Evolutionary conservation across 2,888 invertebrate species (phyloP).

Genomic region (Agrilus biguttatus): DNA sequence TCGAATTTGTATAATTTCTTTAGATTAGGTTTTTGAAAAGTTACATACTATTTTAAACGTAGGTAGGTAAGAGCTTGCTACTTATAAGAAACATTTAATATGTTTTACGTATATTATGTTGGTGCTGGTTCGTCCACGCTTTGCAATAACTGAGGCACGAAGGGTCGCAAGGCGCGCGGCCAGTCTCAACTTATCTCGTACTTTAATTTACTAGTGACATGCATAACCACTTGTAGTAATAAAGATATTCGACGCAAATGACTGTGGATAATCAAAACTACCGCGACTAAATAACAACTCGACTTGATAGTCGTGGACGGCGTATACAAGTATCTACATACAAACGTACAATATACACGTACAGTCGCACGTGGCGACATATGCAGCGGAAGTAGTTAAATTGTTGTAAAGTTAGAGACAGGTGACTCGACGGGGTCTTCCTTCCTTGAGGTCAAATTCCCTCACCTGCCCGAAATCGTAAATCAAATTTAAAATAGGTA

Average conservation of each 20-base stretch:
- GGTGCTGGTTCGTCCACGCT: too few species aligned
- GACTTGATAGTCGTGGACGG: slow-evolving; percentile 2
- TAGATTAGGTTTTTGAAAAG: too few species aligned
- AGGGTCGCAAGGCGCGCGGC: too few species aligned
- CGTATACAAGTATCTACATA: neutral
- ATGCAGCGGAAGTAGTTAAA: slow-evolving; percentile 18
- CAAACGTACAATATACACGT: neutral
- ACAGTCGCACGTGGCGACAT: slow-evolving; percentile 12
- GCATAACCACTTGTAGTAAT: slow-evolving; percentile 6
- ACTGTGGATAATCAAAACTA: slow-evolving; percentile 5
- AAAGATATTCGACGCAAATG: slow-evolving; percentile 5
- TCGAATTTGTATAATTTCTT: too few species aligned
- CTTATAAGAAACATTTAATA: too few species aligned
- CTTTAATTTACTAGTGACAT: slow-evolving; percentile 1
- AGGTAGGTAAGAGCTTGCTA: too few species aligned
- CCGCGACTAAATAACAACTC: slow-evolving; percentile 4
- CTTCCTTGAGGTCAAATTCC: slow-evolving; percentile 12
- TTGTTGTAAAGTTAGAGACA: slow-evolving; percentile 14
- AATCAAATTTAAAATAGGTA: slow-evolving; percentile 26
- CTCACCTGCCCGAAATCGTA: slow-evolving; percentile 20
- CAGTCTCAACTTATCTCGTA: too few species aligned
- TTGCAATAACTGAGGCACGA: too few species aligned
- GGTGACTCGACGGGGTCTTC: slow-evolving; percentile 14
- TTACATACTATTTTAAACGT: too few species aligned
- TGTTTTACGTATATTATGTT: too few species aligned